A percentile compares a stretch with the other conserved stretches of the same genome.
Conservation (phyloP, 2,113 vertebrate genomes). For the Phalacrocorax pelagicus region DNA sequence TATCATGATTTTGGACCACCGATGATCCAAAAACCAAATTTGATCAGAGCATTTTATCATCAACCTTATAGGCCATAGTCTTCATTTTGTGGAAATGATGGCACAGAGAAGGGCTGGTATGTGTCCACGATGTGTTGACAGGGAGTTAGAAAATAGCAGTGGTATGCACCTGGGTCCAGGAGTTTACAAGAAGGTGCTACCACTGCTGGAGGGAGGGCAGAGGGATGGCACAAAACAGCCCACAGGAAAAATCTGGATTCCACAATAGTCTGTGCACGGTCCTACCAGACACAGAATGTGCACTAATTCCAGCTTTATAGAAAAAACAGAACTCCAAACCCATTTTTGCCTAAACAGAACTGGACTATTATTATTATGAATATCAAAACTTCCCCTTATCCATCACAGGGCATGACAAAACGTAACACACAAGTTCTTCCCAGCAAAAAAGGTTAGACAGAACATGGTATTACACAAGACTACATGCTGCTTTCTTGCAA, state of each 20-base stretch:
- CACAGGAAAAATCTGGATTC: background rate
- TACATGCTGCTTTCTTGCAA: background rate
- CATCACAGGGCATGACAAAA: background rate
- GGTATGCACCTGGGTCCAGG: background rate
- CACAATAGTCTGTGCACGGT: background rate
- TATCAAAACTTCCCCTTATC: background rate
- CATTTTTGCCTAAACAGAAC: background rate
- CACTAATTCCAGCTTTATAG: background rate
- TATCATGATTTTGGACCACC: background rate
- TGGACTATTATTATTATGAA: background rate
- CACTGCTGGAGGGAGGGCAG: accelerated
- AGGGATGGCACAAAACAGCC: background rate
- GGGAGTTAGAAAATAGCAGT: background rate
- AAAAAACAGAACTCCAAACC: background rate
- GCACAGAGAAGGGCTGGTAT: background rate
- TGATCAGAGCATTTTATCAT: background rate
- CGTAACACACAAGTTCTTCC: background rate
- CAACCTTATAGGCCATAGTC: background rate
- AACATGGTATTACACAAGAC: background rate
- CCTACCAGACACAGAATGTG: background rate
- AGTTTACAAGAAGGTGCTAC: background rate
- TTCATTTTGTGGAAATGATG: background rate
- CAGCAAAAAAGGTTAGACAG: background rate
- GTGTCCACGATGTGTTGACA: accelerated
- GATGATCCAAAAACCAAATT: background rate